Evolutionary conservation across 2,888 invertebrate species (phyloP), one percentile per base, ranked within the genome.

Genomic region (Macrostomum cliftonense): DNA sequence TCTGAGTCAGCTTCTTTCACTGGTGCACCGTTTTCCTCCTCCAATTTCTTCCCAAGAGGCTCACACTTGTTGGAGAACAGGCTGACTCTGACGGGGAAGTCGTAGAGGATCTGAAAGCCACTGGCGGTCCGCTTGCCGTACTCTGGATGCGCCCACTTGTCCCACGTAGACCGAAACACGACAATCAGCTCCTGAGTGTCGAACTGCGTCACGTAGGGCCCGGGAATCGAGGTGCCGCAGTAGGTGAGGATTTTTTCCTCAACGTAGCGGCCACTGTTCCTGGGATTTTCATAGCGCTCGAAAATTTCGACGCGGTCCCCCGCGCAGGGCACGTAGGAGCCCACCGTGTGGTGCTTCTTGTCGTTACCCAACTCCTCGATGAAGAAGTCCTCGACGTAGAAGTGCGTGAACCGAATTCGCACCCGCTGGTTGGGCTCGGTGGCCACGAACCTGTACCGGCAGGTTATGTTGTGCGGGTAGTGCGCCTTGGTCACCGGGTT

Each of bases 381-480:
- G 28, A 28, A 28, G 28, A 28, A 28, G 28, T 28, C 28, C 28
- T 28, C 28, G 28, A 28, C 43, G 40, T 46, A 42, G 19, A 46
- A 46, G 19, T 45, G 37, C 13, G 16, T 37, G 46, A 46, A 46
- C 16, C 21, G 21, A 19, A 46, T 16, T 2, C 46, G 45, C n/a
- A 46, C 46, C 19, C 21, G 20, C 40, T 46, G 40, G 13, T 20
- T 14, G 2, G 40, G 19, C 40, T 40, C 17, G 20, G 17, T 46
- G 46, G 14, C n/a, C 12, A 49, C 93, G 73, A 95, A 82, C 76
- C 88, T 91, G 76, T 91, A 93, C 72, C 86, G 82, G 76, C 93
- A 95, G 61, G 89, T 87, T 70, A 88, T 82, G 76, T 91, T 88
- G 63, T 82, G 82, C 73, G 88, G 83, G 77, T 89, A 91, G 57